Evolutionary conservation across 30 jellyfish, hydroid and myxozoan species (phyloP), one percentile per base, ranked within the genome.

Genomic region (Mastigias papua): DNA sequence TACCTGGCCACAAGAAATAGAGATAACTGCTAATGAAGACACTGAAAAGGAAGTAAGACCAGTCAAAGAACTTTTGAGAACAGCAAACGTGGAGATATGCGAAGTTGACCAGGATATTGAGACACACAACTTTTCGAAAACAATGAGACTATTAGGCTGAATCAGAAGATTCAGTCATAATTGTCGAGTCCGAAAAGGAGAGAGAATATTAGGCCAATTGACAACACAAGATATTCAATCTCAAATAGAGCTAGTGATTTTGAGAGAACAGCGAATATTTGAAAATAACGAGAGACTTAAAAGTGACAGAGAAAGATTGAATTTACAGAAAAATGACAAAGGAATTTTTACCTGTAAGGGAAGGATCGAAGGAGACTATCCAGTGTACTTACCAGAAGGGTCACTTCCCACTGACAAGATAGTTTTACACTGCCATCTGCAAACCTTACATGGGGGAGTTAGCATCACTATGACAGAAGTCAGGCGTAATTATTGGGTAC

Each of bases 381-480:
- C 93, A 1, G 61, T 84, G 16, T 84, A 84, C 42, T 22, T 70
- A 1, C 87, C 93, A 50, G 62, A 88, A 29, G 69, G 72, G 13
- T 57, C 79, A 84, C 61, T 69, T 42, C 72, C 42, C 25, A 71
- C 60, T 51, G 87, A 31, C 27, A 84, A 70, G 87, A 27, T 48
- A 23, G 80, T 84, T 15, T 48, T 11, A 46, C 31, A 57, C 60
- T 31, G 57, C 79, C 93, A 84, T 48, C 46, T 42, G 1, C 31
- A 17, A 17, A 84, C 93, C 15, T 54, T 84, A 33, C 93, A 84
- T 72, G 93, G 93, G 86, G 93, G 87, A 72, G 86, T 84, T 63
- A 34, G 80, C 57, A 63, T 46, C 37, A 64, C 84, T 10, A 81
- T 81, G 91, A 58, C 83, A 46, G 31, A 35, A 13, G 91, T 81